A percentile compares a stretch with the other conserved stretches of the same genome.
These are phyloP conservation scores for Podilymbus podiceps DNA, from an alignment of 2,113 vertebrate genomes.

Conservation along the genomic window DNA sequence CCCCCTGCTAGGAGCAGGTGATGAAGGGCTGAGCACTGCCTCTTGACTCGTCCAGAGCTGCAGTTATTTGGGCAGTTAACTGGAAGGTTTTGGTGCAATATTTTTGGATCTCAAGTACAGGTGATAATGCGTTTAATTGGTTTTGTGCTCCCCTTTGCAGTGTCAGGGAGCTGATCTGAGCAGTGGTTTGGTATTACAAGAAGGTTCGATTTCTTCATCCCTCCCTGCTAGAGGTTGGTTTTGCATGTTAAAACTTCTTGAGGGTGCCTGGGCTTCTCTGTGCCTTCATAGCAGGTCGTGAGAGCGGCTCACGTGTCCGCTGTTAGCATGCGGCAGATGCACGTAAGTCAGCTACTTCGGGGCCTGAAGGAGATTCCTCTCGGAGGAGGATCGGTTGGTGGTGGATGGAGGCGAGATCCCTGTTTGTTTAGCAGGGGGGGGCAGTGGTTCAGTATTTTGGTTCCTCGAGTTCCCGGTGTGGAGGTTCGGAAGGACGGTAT, in stretches of 20 bases:
- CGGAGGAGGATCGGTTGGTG: neutral
- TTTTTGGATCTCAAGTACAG: neutral
- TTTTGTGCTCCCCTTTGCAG: neutral
- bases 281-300: neutral
- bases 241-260: neutral
- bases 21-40: neutral
- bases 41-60: neutral
- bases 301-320: accelerated
- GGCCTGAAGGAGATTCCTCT: neutral
- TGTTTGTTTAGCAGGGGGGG: neutral
- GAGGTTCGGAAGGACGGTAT: neutral
- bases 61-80: neutral
- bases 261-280: neutral
- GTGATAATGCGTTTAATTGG: accelerated
- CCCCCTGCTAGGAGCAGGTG: neutral
- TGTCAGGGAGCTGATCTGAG: neutral
- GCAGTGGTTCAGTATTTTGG: too few species aligned
- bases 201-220: neutral
- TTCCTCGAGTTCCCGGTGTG: neutral
- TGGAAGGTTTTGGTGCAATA: neutral
- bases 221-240: neutral
- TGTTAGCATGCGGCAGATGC: neutral
- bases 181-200: neutral
- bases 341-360: neutral
- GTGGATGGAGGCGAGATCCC: neutral